Evolutionary conservation across 2,113 vertebrate species (phyloP).

Genomic region (Taxidea taxus): DNA sequence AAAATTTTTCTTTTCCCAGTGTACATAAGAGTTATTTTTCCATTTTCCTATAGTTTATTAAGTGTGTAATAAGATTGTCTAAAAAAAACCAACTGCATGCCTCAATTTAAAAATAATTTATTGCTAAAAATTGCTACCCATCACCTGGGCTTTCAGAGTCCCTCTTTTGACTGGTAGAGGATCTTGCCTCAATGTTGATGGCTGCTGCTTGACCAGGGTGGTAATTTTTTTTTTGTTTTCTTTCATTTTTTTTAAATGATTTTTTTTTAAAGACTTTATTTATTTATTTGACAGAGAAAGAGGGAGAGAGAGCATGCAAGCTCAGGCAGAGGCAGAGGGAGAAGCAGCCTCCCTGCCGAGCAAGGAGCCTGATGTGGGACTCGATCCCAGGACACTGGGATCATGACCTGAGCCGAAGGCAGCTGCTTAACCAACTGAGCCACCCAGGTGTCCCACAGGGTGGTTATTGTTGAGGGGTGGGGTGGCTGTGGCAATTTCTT

Average conservation of each 20-base stretch:
- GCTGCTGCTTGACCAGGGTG: background rate
- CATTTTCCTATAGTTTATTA: background rate
- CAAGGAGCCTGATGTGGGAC: no score
- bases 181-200: background rate
- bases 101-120: background rate
- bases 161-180: background rate
- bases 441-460: no score
- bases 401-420: no score
- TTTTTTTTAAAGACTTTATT: no score
- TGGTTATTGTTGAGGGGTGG: background rate
- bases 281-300: no score
- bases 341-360: no score
- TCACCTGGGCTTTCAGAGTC: background rate
- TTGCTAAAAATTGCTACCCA: background rate
- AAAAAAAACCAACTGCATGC: background rate
- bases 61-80: background rate
- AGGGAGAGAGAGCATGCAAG: no score
- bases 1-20: background rate
- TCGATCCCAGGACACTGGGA: no score
- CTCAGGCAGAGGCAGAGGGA: no score
- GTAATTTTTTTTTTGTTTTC: no score
- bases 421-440: no score
- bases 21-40: background rate
- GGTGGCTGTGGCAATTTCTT: background rate
- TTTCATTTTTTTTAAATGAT: no score